A percentile compares a stretch with the other conserved stretches of the same genome.
Conservation (phyloP, 2,888 invertebrate species). For the Drosophila mimetica region DNA sequence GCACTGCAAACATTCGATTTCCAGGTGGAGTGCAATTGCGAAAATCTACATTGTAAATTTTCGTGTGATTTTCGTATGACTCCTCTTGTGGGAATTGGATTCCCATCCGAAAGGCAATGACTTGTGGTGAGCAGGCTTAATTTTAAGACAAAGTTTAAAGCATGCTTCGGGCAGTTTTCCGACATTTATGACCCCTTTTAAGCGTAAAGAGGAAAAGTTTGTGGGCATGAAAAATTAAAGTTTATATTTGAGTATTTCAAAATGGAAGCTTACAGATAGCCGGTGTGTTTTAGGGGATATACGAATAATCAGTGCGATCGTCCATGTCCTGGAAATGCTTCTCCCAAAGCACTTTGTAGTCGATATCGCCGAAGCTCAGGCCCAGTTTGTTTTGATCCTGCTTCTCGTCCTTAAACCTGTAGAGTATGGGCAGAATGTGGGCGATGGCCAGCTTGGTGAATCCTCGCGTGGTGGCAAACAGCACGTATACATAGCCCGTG, state of each 20-base stretch:
- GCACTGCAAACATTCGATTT: conserved; percentile 30
- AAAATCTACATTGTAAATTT: conserved; percentile 64
- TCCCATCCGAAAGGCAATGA: conserved; percentile 50
- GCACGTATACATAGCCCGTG: conserved; percentile 47
- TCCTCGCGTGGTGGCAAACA: conserved; percentile 14
- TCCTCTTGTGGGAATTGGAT: conserved; percentile 32
- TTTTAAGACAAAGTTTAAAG: conserved; percentile 4
- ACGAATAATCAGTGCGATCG: conserved; percentile 7
- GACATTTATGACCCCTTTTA: conserved; percentile 53
- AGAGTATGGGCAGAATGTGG: conserved; percentile 46
- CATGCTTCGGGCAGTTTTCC: conserved; percentile 25
- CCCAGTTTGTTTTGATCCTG: background rate
- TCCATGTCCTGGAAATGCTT: conserved; percentile 39
- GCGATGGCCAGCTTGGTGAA: conserved; percentile 32
- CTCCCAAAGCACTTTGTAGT: conserved; percentile 57
- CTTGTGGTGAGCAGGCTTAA: conserved; percentile 24
- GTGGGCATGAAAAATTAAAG: conserved; percentile 19
- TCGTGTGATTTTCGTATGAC: conserved; percentile 65
- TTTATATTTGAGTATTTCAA: conserved; percentile 2
- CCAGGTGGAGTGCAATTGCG: conserved; percentile 32
- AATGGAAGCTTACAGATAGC: too few species aligned
- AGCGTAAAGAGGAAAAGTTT: conserved; percentile 10
- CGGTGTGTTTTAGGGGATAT: too few species aligned
- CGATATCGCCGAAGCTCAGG: conserved; percentile 46
- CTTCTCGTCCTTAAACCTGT: background rate